phyloP scores from a whole-genome alignment of 2,113 vertebrate species.

The Toxostoma redivivum region DNA sequence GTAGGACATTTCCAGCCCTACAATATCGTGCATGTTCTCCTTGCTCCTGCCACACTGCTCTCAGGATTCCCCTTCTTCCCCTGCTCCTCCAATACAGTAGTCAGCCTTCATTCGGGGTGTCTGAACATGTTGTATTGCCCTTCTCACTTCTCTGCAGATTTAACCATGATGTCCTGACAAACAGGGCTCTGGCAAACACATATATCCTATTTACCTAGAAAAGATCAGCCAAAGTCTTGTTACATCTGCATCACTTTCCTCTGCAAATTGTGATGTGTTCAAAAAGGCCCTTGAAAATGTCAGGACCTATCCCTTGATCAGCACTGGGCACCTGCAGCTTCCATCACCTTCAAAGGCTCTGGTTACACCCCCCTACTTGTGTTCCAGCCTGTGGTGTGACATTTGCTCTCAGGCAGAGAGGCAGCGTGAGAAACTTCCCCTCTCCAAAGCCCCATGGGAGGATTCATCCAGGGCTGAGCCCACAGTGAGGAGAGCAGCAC shows the following conservation, averaged over 20 bases:
- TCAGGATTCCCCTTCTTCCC: not conserved
- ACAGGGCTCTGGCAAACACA: not conserved
- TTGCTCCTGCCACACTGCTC: not conserved
- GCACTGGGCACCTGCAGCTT: not conserved
- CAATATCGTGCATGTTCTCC: not conserved
- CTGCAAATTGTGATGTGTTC: not conserved
- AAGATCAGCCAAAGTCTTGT: not conserved
- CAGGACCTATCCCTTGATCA: not conserved
- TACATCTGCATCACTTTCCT: not conserved
- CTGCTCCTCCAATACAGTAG: not conserved
- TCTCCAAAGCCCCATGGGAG: not conserved
- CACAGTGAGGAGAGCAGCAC: not conserved
- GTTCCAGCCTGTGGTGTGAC: not conserved
- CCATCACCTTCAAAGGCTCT: not conserved
- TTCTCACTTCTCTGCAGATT: not conserved
- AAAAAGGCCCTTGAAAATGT: not conserved
- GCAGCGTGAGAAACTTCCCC: not conserved
- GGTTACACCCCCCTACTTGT: rapidly evolving
- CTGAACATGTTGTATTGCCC: not conserved
- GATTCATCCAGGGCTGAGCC: not conserved
- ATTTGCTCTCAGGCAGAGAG: not conserved
- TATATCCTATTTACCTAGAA: not conserved
- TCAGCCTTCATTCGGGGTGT: not conserved
- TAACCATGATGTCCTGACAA: not conserved
- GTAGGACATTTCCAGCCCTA: not conserved